Evolutionary conservation across 2,888 invertebrate genomes (phyloP).

Genomic region (Ectemnius cavifrons): DNA sequence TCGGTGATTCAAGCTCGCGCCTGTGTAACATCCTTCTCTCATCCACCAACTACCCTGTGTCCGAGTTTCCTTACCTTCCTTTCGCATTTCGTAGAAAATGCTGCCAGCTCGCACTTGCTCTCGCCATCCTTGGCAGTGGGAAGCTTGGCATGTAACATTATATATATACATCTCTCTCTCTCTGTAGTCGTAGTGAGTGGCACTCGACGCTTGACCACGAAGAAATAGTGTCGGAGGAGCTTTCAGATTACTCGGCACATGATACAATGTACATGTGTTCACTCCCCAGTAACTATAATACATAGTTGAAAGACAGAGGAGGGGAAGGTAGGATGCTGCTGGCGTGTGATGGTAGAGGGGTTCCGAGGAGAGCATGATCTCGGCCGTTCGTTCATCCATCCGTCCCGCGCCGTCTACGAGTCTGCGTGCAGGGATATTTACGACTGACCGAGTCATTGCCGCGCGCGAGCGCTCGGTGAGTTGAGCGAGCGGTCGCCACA

Average conservation of each 20-base stretch:
- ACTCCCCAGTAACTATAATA: too few species aligned
- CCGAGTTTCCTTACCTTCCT: background rate
- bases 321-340: too few species aligned
- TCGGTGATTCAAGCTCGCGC: constrained; percentile 66
- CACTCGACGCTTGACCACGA: constrained; percentile 4
- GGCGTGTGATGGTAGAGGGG: too few species aligned
- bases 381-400: constrained; percentile 59
- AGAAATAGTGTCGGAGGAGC: constrained; percentile 15
- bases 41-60: too few species aligned
- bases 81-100: background rate
- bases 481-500: constrained; percentile 77
- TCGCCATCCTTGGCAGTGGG: background rate
- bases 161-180: too few species aligned
- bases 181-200: too few species aligned
- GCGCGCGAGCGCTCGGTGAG: constrained; percentile 64
- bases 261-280: too few species aligned
- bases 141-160: too few species aligned
- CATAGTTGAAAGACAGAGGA: too few species aligned
- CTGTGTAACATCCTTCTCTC: too few species aligned
- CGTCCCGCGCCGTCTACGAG: constrained; percentile 58
- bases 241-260: constrained; percentile 10
- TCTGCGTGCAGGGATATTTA: constrained; percentile 71
- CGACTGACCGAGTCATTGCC: constrained; percentile 78
- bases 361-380: background rate
- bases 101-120: background rate